Evolutionary conservation across 2,113 vertebrate species (phyloP).

Genomic region (Suncus etruscus): DNA sequence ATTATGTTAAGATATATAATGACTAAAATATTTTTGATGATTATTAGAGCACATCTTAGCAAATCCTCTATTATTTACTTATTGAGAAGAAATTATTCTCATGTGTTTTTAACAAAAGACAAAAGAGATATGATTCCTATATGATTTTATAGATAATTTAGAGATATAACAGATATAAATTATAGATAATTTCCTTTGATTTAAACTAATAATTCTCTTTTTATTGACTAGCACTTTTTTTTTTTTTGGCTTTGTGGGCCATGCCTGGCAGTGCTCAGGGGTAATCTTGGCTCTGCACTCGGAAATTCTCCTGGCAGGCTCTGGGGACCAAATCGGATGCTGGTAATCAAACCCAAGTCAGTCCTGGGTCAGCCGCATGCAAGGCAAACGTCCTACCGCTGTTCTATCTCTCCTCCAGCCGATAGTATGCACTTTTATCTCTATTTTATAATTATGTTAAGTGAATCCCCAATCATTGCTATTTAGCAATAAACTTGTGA

Average conservation of each 20-base stretch:
- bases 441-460: slow-evolving; percentile 10
- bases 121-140: slow-evolving; percentile 20
- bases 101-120: background rate
- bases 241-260: too few relatives aligned
- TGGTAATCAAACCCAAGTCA: too few relatives aligned
- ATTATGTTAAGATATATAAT: background rate
- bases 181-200: too few relatives aligned
- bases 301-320: too few relatives aligned
- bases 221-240: too few relatives aligned
- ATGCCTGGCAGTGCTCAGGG: too few relatives aligned
- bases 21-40: slow-evolving; percentile 7
- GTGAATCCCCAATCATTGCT: background rate
- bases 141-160: background rate
- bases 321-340: too few relatives aligned
- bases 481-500: background rate
- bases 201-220: too few relatives aligned
- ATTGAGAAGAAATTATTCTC: background rate
- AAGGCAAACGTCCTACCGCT: too few relatives aligned
- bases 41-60: background rate
- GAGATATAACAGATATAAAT: background rate
- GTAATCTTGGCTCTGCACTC: too few relatives aligned
- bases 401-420: too few relatives aligned
- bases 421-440: background rate
- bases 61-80: slow-evolving; percentile 39
- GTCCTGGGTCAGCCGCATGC: too few relatives aligned